phyloP scores from a whole-genome alignment of 2,888 invertebrate genomes.

The Hypena proboscidalis region DNA sequence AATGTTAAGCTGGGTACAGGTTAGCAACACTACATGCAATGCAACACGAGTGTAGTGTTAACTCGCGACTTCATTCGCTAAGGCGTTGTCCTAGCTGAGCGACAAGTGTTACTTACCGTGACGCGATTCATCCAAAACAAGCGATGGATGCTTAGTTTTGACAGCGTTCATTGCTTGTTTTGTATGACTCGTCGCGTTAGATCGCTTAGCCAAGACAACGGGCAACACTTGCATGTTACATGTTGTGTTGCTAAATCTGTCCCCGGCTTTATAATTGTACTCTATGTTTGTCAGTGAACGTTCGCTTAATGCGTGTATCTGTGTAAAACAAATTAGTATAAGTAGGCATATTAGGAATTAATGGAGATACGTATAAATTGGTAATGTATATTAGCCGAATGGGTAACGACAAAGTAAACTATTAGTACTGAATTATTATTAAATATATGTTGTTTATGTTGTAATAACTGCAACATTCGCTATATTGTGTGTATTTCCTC shows the following conservation, averaged over 20 bases:
- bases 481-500: slow-evolving; percentile 75
- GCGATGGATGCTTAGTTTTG: too few species aligned
- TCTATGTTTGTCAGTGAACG: slow-evolving; percentile 48
- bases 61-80: too few species aligned
- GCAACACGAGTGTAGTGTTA: too few species aligned
- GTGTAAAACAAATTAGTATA: slow-evolving; percentile 72
- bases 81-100: too few species aligned
- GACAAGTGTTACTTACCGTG: too few species aligned
- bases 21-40: slow-evolving; percentile 23
- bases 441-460: slow-evolving; percentile 60
- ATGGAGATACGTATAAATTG: slow-evolving; percentile 63
- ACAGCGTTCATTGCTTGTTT: too few species aligned
- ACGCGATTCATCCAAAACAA: too few species aligned
- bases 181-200: too few species aligned
- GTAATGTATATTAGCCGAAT: slow-evolving; percentile 69
- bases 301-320: slow-evolving; percentile 48
- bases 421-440: slow-evolving; percentile 69
- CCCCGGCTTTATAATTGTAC: slow-evolving; percentile 33
- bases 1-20: too few species aligned
- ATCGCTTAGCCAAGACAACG: too few species aligned
- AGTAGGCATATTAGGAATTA: slow-evolving; percentile 68
- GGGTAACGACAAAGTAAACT: slow-evolving; percentile 53
- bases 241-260: too few species aligned
- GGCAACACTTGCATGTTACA: too few species aligned
- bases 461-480: slow-evolving; percentile 54